phyloP scores from a whole-genome alignment of 1,140 invertebrate genomes.

The Wasmannia auropunctata region DNA sequence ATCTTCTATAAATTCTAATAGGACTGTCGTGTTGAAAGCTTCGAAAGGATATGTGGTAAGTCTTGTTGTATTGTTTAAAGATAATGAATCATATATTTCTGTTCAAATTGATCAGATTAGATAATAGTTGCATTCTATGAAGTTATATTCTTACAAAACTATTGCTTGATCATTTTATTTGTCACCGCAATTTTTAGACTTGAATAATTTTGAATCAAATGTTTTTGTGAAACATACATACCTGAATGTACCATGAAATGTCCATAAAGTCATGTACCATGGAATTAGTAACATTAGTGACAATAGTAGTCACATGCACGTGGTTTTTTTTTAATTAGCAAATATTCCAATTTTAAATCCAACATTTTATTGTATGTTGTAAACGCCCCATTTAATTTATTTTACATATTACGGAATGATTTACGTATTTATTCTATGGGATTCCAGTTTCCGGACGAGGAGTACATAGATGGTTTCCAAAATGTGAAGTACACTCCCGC shows the following conservation, averaged over 20 bases:
- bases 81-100: not conserved
- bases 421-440: conserved; percentile 14
- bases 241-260: not conserved
- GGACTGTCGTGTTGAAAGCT: conserved; percentile 95
- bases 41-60: conserved; percentile 96
- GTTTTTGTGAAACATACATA: not conserved
- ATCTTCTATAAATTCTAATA: conserved; percentile 94
- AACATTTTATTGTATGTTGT: conserved; percentile 2
- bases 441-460: conserved; percentile 92
- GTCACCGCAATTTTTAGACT: not conserved
- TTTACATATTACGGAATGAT: conserved; percentile 28
- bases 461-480: conserved; percentile 91
- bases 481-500: conserved; percentile 95
- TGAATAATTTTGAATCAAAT: not conserved
- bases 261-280: not conserved
- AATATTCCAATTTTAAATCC: not conserved
- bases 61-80: conserved; percentile 56
- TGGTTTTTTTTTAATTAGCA: not conserved
- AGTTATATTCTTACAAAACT: not conserved
- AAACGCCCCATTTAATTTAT: not conserved
- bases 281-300: not conserved
- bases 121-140: not conserved
- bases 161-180: not conserved
- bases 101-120: not conserved
- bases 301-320: not conserved